Evolutionary conservation across 2,797 vertebrate species (phyloP).

Genomic region (Mareca strepera): DNA sequence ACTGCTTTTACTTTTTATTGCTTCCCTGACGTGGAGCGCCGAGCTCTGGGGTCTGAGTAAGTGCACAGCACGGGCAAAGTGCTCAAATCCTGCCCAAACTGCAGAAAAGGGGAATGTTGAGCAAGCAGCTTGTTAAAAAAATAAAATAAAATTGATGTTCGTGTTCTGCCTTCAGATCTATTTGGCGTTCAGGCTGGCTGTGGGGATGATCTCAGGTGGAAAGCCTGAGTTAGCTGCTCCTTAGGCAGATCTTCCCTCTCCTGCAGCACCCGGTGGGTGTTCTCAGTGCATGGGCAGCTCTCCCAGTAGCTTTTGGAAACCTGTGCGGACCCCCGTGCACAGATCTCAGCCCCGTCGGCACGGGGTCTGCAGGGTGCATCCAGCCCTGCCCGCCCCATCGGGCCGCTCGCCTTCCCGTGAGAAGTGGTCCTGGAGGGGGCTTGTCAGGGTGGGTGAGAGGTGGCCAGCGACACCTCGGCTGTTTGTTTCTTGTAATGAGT

Average conservation of each 20-base stretch:
- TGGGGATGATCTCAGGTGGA: background rate
- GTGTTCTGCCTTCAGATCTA: rapidly evolving
- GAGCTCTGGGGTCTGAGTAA: rapidly evolving
- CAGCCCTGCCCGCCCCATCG: background rate
- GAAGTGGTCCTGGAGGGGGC: background rate
- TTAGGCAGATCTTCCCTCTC: background rate
- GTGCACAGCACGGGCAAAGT: rapidly evolving
- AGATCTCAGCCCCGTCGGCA: rapidly evolving
- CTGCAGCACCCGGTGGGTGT: background rate
- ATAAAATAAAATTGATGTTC: background rate
- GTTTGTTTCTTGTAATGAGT: background rate
- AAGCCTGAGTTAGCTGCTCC: background rate
- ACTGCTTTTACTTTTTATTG: background rate
- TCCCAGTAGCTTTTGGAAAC: background rate
- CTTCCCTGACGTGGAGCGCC: background rate
- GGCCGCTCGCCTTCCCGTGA: background rate
- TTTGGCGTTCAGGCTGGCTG: background rate
- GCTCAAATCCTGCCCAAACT: rapidly evolving
- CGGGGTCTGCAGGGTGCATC: background rate
- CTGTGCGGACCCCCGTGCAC: background rate
- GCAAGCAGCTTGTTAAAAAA: background rate
- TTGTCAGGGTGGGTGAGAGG: background rate
- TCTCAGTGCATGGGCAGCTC: background rate
- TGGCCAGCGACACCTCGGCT: background rate
- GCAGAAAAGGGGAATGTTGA: rapidly evolving